Evolutionary conservation across 2,113 vertebrate species (phyloP), one percentile per base, ranked within the genome.

Genomic region (Nycticryphes semicollaris): DNA sequence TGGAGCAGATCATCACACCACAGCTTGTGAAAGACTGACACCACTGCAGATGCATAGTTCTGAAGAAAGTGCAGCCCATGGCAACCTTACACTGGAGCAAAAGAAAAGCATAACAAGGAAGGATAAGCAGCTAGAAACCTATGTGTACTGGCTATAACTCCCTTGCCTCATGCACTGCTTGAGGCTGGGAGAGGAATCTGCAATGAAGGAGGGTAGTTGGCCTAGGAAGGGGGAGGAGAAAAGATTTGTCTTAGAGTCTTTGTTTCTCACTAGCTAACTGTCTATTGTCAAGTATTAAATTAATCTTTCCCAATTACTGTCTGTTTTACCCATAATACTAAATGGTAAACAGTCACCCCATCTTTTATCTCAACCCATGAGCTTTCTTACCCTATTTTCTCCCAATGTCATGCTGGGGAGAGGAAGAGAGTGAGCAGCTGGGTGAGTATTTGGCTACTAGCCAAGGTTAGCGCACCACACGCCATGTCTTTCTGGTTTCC

Each of bases 61-160:
- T 66, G 39, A 37, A 53, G 25, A 79, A 81, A 66, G 6, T 7
- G 11, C 21, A 82, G 31, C 50, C 20, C 15, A 7, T 7, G 15
- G 30, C 17, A 1, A 56, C 4, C 4, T 6, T 19, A 41, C 1
- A 8, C 0, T 2, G 30, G 17, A 30, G 14, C 1, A 69, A 12
- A 47, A 5, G 4, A 74, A 47, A 73, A 74, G 6, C 8, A 4
- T 24, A 33, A 78, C 14, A 8, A 76, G 16, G 41, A 83, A 66
- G 6, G 12, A 78, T 41, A 31, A 79, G 30, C 11, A 83, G 27
- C 5, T 33, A 39, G 27, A 75, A 66, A 54, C 6, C 4, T 20
- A 18, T 19, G 9, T 53, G 15, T 47, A 10, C 35, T 17, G 17
- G 6, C 6, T 57, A 5, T 18, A 83, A 48, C 5, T 56, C 14